phyloP scores from a whole-genome alignment of 2,113 vertebrate species.

The Rattus norvegicus region GRCr8 NC_086019.1:175988501-175989000 shows the following conservation, averaged over 20 bases:
- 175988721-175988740: background rate
- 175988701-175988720: background rate
- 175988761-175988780: background rate
- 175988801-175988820: background rate
- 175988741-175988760: constrained; percentile 5
- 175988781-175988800: background rate
- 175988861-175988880: background rate
- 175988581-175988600: background rate
- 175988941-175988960: background rate
- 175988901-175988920: background rate
- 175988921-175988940: background rate
- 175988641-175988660: background rate
- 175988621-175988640: background rate
- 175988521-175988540: background rate
- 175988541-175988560: background rate
- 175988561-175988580: background rate
- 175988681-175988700: background rate
- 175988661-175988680: background rate
- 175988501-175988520: background rate
- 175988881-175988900: background rate
- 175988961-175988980: background rate
- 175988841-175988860: background rate
- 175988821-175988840: background rate
- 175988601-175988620: background rate
- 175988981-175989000: background rate